Base-by-base conservation (phyloP, 2,888 invertebrate genomes). In the Bruchidius siliquastri region DNA sequence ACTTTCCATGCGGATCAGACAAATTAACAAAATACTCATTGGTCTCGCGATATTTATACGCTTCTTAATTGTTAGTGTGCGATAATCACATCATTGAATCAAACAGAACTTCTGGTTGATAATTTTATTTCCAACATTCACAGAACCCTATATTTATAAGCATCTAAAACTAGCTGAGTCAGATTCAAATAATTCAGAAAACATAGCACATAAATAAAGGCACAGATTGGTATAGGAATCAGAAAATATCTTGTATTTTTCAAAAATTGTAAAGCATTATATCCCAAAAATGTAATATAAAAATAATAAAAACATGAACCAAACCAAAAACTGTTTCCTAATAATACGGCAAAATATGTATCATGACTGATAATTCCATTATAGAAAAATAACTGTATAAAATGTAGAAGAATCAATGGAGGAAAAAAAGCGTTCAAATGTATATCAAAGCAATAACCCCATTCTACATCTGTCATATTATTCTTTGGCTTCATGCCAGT, bases 391-490 rank as follows among this genome's bases (percentile, higher is more conserved):
- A 98, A 90, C 85, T 98, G 96, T 81, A 98, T 91, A 81, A 96
- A 94, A 86, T 99, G 98, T 73, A 99, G 89, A 80, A 99, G 90
- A 78, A 97, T 93, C 20, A 99, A 89, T 0, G 98, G 93, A n/a
- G 99, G 99, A 87, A 98, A 98, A 87, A 98, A 97, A 2, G 99
- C 99, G 88, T 99, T 99, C 81, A 99, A 90, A 88, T 99, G 99
- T 6, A 99, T 96, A 86, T 99, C 99, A 87, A 99, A 99, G 20
- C 97, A 94, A 87, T 97, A 99, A 4, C 96, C 99, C 99, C 99
- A 99, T 87, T 99, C 99, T 80, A 98, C 96, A 85, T 94, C 94
- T 82, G 92, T 92, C 68, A 91, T 91, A 85, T 88, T 88, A 20
- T 87, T 86, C 77, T 90, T 91, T 73, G 90, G 90, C 6, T 93